Evolutionary conservation across 1,140 invertebrate species (phyloP).

Genomic region (Drosophila watanabei): DNA sequence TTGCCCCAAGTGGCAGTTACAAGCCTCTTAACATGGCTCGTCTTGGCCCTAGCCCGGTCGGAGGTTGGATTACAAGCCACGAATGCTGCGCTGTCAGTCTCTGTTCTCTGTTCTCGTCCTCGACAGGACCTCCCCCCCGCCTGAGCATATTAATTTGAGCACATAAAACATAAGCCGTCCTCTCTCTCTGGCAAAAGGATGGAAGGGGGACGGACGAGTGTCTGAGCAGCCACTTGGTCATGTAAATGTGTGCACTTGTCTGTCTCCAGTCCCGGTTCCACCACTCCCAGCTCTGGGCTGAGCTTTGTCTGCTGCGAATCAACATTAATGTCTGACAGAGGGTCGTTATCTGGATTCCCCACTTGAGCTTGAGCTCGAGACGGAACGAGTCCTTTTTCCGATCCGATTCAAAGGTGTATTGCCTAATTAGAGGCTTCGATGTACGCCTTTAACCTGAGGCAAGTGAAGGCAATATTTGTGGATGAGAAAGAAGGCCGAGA

Average conservation of each 20-base stretch:
- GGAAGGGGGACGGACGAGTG: background rate
- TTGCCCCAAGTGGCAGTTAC: constrained; percentile 75
- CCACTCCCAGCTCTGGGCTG: background rate
- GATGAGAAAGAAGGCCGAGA: background rate
- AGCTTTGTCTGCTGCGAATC: constrained; percentile 18
- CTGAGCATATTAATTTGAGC: constrained; percentile 78
- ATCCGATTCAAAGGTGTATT: constrained; percentile 18
- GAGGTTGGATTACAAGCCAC: constrained; percentile 48
- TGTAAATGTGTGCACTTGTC: constrained; percentile 77
- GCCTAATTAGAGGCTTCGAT: constrained; percentile 8
- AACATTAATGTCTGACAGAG: constrained; percentile 47
- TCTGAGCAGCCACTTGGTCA: constrained; percentile 69
- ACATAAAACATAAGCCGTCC: constrained; percentile 70
- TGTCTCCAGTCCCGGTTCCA: constrained; percentile 9
- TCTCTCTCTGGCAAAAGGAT: background rate
- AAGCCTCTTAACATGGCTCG: constrained; percentile 56
- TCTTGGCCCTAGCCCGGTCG: constrained; percentile 13
- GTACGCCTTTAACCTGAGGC: background rate
- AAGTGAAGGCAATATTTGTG: background rate
- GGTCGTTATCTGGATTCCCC: constrained; percentile 76
- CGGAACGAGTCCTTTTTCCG: constrained; percentile 10
- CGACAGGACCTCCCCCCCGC: constrained; percentile 14
- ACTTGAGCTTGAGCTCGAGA: constrained; percentile 54
- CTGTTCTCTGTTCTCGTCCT: constrained; percentile 8
- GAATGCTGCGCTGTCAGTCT: constrained; percentile 39